Conservation (phyloP, 2,797 vertebrate genomes). For the Petrocephalus sullivani region DNA sequence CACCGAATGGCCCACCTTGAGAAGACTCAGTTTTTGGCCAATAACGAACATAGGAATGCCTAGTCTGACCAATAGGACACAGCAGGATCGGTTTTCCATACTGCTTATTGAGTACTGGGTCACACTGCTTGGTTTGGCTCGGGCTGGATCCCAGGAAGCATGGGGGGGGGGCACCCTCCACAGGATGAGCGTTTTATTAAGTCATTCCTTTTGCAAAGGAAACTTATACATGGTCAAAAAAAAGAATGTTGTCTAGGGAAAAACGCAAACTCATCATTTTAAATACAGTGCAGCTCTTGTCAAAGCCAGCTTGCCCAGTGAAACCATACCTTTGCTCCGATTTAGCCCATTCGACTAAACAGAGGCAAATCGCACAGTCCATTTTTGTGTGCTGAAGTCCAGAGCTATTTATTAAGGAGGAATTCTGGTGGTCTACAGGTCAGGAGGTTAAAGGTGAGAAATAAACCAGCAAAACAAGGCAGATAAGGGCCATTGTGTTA, state of each 20-base stretch:
- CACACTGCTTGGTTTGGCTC: background rate
- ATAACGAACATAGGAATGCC: background rate
- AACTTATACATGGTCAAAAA: background rate
- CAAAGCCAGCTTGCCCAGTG: background rate
- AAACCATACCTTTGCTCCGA: background rate
- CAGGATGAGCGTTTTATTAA: background rate
- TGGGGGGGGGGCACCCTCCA: background rate
- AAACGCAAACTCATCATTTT: conserved; percentile 7
- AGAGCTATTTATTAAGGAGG: conserved; percentile 17
- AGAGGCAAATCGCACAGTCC: background rate
- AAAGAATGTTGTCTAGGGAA: background rate
- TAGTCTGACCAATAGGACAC: background rate
- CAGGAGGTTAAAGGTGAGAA: conserved; percentile 31
- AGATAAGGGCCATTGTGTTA: conserved; percentile 44
- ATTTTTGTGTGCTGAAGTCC: background rate
- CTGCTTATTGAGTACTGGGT: background rate
- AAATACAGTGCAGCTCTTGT: background rate
- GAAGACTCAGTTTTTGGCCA: background rate
- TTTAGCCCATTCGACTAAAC: background rate
- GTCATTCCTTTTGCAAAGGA: background rate
- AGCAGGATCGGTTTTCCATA: background rate
- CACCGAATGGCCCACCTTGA: background rate
- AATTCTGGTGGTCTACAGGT: conserved; percentile 13
- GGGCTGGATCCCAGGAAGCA: background rate
- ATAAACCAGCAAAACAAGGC: conserved; percentile 31